Evolutionary conservation across 2,113 vertebrate species (phyloP).

Genomic region (Perccottus glenii): DNA sequence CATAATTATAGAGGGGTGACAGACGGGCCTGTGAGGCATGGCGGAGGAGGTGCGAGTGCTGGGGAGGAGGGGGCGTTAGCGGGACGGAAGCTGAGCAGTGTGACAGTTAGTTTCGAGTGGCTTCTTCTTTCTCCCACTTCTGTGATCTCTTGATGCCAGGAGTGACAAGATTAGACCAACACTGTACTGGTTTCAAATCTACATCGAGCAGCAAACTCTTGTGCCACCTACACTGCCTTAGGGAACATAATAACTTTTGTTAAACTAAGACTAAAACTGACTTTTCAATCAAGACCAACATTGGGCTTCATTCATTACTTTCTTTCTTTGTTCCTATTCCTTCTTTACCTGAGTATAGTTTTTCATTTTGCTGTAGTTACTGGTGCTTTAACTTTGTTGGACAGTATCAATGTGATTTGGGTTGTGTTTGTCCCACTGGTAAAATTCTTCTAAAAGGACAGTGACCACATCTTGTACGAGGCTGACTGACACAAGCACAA

Average conservation of each 20-base stretch:
- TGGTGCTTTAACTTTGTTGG: too few species aligned
- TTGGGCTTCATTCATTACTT: too few species aligned
- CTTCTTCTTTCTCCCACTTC: conserved; percentile 48
- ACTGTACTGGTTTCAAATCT: conserved; percentile 43
- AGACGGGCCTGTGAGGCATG: conserved; percentile 77
- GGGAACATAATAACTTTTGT: background rate
- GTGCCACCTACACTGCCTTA: conserved; percentile 19
- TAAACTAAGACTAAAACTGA: background rate
- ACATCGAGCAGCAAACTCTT: conserved; percentile 7
- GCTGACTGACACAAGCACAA: conserved; percentile 39
- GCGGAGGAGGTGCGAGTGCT: conserved; percentile 49
- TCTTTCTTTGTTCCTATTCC: conserved; percentile 19
- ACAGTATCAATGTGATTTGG: background rate
- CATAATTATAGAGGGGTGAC: conserved; percentile 89
- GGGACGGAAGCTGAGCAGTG: conserved; percentile 43
- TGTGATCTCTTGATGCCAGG: conserved; percentile 63
- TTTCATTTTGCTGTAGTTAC: too few species aligned
- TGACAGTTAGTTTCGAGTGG: conserved; percentile 59
- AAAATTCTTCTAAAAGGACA: conserved; percentile 41
- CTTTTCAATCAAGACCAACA: background rate
- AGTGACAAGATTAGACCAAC: conserved; percentile 52
- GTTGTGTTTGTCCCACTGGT: conserved; percentile 2
- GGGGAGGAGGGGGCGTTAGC: background rate
- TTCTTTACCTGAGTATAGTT: conserved; percentile 2
- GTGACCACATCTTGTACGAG: conserved; percentile 56